These are phyloP conservation scores for Corbicula japonica DNA, from an alignment of 2,888 invertebrate species.

Conservation along the genomic window DNA sequence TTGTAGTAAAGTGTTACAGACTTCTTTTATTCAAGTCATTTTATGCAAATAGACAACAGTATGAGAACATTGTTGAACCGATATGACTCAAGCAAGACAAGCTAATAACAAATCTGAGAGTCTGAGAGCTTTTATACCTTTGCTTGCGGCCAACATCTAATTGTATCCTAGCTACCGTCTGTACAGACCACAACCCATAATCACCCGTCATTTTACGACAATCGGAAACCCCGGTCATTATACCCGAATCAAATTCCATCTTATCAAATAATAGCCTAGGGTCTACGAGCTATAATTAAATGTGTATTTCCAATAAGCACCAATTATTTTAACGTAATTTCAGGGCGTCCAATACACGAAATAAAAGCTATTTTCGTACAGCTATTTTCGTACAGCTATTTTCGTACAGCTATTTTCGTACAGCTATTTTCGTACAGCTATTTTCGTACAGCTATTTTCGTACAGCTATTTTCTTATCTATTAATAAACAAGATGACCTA, in stretches of 20 bases:
- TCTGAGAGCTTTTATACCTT: conserved; percentile 12
- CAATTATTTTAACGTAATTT: conserved; percentile 28
- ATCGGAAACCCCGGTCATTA: conserved; percentile 48
- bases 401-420: too few species aligned
- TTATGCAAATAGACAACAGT: too few species aligned
- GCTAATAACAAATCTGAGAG: too few species aligned
- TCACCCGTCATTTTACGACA: conserved; percentile 33
- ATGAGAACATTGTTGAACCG: too few species aligned
- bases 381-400: conserved; percentile 6
- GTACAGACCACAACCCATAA: conserved; percentile 31
- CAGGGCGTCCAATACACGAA: not conserved
- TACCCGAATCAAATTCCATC: conserved; percentile 43
- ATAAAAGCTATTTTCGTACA: not conserved
- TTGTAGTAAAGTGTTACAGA: too few species aligned
- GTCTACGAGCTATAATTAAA: conserved; percentile 38
- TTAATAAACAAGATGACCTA: too few species aligned
- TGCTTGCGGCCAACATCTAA: conserved; percentile 16
- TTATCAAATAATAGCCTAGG: conserved; percentile 43
- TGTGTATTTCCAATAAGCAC: conserved; percentile 33
- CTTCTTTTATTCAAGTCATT: too few species aligned
- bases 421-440: too few species aligned
- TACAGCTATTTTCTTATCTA: too few species aligned
- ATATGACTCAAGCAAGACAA: too few species aligned
- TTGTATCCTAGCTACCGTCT: conserved; percentile 27
- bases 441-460: too few species aligned